Conservation (phyloP, 1,140 invertebrate genomes). For the Whitmania pigra region DNA sequence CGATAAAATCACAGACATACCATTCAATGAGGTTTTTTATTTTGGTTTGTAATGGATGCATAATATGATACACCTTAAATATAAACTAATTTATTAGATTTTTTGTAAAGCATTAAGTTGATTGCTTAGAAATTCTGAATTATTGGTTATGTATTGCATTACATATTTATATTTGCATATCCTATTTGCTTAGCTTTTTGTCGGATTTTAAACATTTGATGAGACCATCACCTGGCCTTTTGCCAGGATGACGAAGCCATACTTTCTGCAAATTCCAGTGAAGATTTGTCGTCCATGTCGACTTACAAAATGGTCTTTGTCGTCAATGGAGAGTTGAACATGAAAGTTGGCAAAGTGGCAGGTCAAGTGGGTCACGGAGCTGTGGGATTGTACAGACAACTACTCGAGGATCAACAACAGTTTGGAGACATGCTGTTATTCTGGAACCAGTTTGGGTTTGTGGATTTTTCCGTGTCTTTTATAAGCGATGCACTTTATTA, state of each 20-base stretch:
- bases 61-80: constrained; percentile 2
- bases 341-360: constrained; percentile 53
- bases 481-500: no score
- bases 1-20: constrained; percentile 39
- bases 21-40: constrained; percentile 26
- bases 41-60: not conserved
- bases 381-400: constrained; percentile 47
- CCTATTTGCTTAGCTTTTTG: no score
- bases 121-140: no score
- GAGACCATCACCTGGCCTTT: no score
- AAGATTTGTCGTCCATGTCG: constrained; percentile 27
- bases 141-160: no score
- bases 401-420: constrained; percentile 41
- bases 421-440: constrained; percentile 43
- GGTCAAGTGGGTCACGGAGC: constrained; percentile 54
- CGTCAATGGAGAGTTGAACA: constrained; percentile 50
- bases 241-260: no score
- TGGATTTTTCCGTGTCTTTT: not conserved
- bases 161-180: no score
- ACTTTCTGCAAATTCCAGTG: not conserved
- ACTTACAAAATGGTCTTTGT: constrained; percentile 55
- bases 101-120: no score
- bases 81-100: not conserved
- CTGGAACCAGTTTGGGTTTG: constrained; percentile 49
- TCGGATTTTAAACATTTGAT: no score